Evolutionary conservation across 2,888 invertebrate genomes (phyloP).

Genomic region (Trissolcus brochymenae): DNA sequence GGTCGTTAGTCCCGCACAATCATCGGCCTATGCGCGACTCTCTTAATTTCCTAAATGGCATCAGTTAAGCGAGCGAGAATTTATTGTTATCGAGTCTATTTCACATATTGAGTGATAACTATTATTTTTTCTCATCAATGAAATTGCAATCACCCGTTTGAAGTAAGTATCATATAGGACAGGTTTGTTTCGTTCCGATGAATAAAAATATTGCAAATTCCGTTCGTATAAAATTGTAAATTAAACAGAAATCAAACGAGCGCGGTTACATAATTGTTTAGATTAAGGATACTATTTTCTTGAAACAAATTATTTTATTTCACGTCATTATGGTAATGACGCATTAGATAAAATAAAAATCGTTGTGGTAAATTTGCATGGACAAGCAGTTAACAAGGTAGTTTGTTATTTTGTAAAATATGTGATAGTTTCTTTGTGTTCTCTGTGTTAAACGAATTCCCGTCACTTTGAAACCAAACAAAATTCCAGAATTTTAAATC

Average conservation of each 20-base stretch:
- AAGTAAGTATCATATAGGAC: neutral
- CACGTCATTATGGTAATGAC: too few species aligned
- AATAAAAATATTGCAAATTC: neutral
- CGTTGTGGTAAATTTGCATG: too few species aligned
- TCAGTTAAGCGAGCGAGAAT: neutral
- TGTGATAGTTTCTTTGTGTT: too few species aligned
- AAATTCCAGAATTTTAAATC: too few species aligned
- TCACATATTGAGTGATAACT: neutral
- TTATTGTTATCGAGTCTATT: neutral
- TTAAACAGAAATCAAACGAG: neutral
- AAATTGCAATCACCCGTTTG: neutral
- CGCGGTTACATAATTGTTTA: too few species aligned
- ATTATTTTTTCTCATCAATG: neutral
- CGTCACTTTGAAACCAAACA: too few species aligned
- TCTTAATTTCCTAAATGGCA: conserved; percentile 31
- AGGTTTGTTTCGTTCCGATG: neutral
- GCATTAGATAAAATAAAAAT: too few species aligned
- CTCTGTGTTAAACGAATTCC: too few species aligned
- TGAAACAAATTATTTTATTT: too few species aligned
- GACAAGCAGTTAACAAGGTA: too few species aligned
- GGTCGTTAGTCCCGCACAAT: conserved; percentile 62
- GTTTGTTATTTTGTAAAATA: too few species aligned
- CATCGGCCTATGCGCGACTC: conserved; percentile 45
- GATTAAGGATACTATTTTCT: too few species aligned
- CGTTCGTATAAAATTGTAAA: neutral